Conservation (phyloP, 1,140 invertebrate genomes). For the Drosophila hydei region DNA sequence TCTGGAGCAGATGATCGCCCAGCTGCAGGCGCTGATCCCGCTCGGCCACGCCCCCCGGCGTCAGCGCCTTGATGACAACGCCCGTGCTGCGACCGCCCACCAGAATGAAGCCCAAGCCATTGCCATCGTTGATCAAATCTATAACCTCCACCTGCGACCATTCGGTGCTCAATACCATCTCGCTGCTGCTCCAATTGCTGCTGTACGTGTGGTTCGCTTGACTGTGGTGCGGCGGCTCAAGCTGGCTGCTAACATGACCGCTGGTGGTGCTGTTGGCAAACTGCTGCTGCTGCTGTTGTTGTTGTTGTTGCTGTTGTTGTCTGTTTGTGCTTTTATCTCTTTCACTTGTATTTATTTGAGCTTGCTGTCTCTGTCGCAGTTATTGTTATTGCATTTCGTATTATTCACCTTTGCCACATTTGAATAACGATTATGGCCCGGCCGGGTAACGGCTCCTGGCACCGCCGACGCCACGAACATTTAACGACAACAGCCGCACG, state of each 20-base stretch:
- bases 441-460: slow-evolving; percentile 62
- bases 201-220: neutral
- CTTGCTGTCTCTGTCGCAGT: slow-evolving; percentile 20
- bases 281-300: neutral
- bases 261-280: slow-evolving; percentile 11
- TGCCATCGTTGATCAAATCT: slow-evolving; percentile 93
- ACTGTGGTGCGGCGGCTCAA: neutral
- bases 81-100: slow-evolving; percentile 97
- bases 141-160: slow-evolving; percentile 97
- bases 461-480: slow-evolving; percentile 68
- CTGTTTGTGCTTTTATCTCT: slow-evolving; percentile 6
- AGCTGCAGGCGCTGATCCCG: slow-evolving; percentile 94
- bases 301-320: slow-evolving; percentile 26
- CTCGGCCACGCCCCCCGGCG: slow-evolving; percentile 96
- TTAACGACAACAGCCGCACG: slow-evolving; percentile 59
- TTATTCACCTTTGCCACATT: slow-evolving; percentile 37
- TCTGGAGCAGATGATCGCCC: slow-evolving; percentile 97
- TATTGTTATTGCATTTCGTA: slow-evolving; percentile 44
- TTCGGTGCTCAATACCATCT: slow-evolving; percentile 92
- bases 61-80: slow-evolving; percentile 97
- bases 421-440: slow-evolving; percentile 55
- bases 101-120: slow-evolving; percentile 94
- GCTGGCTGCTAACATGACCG: slow-evolving; percentile 7
- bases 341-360: slow-evolving; percentile 1
- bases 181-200: slow-evolving; percentile 23